Conservation (phyloP, 2,888 invertebrate species). For the Trachelus troglodyta region DNA sequence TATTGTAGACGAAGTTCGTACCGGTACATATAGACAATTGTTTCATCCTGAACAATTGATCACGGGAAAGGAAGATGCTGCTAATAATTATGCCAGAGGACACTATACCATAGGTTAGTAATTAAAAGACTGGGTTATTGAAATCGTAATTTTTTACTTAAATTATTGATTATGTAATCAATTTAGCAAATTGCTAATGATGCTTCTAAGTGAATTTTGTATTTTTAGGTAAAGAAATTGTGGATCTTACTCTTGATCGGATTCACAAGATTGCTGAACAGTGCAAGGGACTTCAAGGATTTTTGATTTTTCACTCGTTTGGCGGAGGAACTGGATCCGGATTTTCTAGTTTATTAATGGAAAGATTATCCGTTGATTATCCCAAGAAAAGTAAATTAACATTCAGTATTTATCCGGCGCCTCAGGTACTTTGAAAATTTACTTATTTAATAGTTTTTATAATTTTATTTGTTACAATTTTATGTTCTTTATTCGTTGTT, state of each 20-base stretch:
- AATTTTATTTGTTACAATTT: neutral
- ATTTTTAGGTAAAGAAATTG: conserved; percentile 81
- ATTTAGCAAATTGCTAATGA: neutral
- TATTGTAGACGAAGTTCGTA: conserved; percentile 79
- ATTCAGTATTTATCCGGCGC: conserved; percentile 94
- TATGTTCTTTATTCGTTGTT: neutral
- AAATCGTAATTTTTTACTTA: neutral
- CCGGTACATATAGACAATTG: conserved; percentile 85
- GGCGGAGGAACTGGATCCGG: conserved; percentile 92
- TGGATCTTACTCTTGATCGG: conserved; percentile 85
- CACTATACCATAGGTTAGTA: conserved; percentile 84
- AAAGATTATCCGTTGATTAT: conserved; percentile 90
- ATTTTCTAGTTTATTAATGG: conserved; percentile 92
- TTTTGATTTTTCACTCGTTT: conserved; percentile 93
- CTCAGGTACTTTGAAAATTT: conserved; percentile 73
- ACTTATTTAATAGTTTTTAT: neutral
- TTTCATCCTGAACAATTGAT: conserved; percentile 94
- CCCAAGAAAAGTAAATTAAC: conserved; percentile 93
- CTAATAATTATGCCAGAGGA: conserved; percentile 92
- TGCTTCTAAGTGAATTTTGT: neutral
- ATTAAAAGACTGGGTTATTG: conserved; percentile 31
- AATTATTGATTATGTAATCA: neutral
- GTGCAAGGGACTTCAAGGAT: conserved; percentile 89
- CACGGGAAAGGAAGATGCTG: conserved; percentile 92
- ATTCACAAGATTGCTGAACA: conserved; percentile 86